A percentile compares a stretch with the other conserved stretches of the same genome.
phyloP scores from a whole-genome alignment of 2,888 invertebrate genomes.

The Dynastes tityus region DNA sequence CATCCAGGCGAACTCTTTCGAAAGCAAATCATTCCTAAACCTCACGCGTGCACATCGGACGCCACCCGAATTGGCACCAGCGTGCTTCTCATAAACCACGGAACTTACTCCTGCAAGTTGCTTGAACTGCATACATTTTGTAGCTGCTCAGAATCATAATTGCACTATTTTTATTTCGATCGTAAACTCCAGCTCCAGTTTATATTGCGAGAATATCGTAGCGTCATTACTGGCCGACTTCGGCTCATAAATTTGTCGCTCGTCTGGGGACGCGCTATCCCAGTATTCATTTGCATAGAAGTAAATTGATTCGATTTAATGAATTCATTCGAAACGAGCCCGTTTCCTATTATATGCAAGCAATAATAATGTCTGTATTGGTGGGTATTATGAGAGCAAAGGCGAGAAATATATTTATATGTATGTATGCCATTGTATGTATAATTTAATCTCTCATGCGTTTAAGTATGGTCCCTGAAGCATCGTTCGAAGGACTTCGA shows the following conservation, averaged over 20 bases:
- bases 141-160: background rate
- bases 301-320: conserved; percentile 5
- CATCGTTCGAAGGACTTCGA: too few species aligned
- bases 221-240: background rate
- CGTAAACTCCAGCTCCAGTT: conserved; percentile 18
- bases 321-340: too few species aligned
- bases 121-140: too few species aligned
- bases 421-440: too few species aligned
- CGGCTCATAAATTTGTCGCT: conserved; percentile 2
- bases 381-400: too few species aligned
- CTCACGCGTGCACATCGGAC: background rate
- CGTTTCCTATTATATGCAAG: too few species aligned
- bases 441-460: too few species aligned
- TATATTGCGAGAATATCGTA: background rate
- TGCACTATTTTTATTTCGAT: conserved; percentile 20
- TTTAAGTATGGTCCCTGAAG: too few species aligned
- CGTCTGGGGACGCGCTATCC: background rate
- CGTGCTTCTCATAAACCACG: background rate
- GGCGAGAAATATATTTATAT: too few species aligned
- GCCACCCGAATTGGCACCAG: background rate
- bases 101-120: background rate
- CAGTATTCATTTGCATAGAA: background rate
- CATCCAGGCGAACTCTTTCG: background rate
- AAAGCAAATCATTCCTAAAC: conserved; percentile 17
- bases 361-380: too few species aligned